Evolutionary conservation across 2,113 vertebrate genomes (phyloP).

Genomic region (Gymnorhina tibicen): DNA sequence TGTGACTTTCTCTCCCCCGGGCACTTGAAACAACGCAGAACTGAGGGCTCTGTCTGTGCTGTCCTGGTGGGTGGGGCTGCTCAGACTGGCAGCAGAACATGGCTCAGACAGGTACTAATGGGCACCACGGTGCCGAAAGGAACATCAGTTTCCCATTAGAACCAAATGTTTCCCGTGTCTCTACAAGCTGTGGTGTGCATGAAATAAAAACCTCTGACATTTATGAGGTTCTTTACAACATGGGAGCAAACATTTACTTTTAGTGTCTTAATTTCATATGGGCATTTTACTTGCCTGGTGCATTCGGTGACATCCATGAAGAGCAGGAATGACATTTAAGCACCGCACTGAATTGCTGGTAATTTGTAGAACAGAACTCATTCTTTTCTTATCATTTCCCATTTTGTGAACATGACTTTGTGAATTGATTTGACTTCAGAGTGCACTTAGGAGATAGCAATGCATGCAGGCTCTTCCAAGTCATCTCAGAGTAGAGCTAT

Average conservation of each 20-base stretch:
- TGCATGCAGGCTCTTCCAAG: not conserved
- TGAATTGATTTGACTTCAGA: conserved; percentile 51
- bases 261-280: conserved; percentile 37
- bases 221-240: conserved; percentile 36
- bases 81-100: not conserved
- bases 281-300: conserved; percentile 13
- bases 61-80: not conserved
- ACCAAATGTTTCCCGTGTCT: not conserved
- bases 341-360: conserved; percentile 6
- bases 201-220: conserved; percentile 41
- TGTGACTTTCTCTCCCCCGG: not conserved
- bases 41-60: not conserved
- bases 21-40: accelerated
- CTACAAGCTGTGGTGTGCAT: not conserved
- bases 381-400: conserved; percentile 50
- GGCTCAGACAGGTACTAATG: not conserved
- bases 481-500: not conserved
- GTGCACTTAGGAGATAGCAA: conserved; percentile 1
- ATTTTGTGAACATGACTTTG: conserved; percentile 34
- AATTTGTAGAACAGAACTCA: conserved; percentile 54
- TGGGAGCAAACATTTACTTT: conserved; percentile 41
- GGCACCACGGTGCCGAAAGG: not conserved
- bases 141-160: conserved; percentile 23
- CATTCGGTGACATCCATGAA: conserved; percentile 3
- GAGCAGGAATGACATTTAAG: conserved; percentile 38